Evolutionary conservation across 2,888 invertebrate genomes (phyloP), one percentile per base, ranked within the genome.

Genomic region (Mellilla xanthometata): DNA sequence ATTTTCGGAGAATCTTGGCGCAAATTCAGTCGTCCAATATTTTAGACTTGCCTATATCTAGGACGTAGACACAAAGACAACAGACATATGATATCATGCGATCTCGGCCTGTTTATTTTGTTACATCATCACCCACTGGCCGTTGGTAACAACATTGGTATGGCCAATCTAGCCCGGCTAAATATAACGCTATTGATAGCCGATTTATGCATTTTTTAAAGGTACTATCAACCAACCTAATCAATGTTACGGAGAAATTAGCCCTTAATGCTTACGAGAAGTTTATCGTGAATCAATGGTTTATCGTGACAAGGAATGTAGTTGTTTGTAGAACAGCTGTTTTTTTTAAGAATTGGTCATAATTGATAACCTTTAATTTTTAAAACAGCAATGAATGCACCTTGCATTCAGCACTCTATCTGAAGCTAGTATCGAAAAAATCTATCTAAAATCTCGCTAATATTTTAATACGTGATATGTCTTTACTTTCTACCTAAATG

Each of bases 81-180:
- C 33, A 50, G 33, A 56, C 52, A 60, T 52, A 60, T 63, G 65
- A 63, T 68, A 65, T 67, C 64, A 65, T 60, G 45, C 40, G 58
- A 60, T 63, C 58, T 61, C 54, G 30, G 58, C 29, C 43, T 56
- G 61, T 65, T 62, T 65, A 51, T 54, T 58, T 49, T 54, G 60
- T 71, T 65, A 65, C 65, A 62, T 71, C 65, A 71, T 59, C 55
- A 41, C 13, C 11, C 36, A 39, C 44, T 54, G 54, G 27, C 54
- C 49, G 54, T 49, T 43, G 38, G 46, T 40, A 48, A 42, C 36
- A 32, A 23, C 36, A 46, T 30, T 52, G 35, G 33, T 12, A 33
- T 42, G 44, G 42, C 39, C 41, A 45, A 35, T 45, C 26, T 12
- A 13, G 23, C 28, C 7, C 15, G 11, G 19, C 15, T 33, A 45